Evolutionary conservation across 1,140 invertebrate genomes (phyloP), one percentile per base, ranked within the genome.

Genomic region (Micrasema longulum): DNA sequence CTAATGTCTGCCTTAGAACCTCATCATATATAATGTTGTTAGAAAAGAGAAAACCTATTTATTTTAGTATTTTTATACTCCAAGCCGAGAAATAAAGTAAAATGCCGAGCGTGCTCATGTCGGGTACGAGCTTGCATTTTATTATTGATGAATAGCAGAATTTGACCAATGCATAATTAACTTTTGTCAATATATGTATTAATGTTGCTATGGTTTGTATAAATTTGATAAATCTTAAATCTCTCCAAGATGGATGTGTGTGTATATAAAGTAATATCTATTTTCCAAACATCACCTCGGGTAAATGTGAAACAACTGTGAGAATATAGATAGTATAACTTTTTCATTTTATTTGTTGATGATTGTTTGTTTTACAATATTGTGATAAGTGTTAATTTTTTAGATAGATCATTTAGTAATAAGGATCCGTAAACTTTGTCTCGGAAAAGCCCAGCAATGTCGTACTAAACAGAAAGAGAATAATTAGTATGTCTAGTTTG

Each of bases 361-460:
- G 23, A 26, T 47, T 64, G 26, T 52, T 52, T 52, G 50, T 64
- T 64, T 64, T 64, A 64, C 60, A 64, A 64, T 64, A 64, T 47
- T 64, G 60, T 64, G 60, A 64, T 64, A 64, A 64, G 60, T 47
- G 60, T 64, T 64, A 64, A 64, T 64, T 64, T 64, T 64, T 64
- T 64, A 64, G 43, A 45, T 64, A 64, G 43, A 47, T 35, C 43
- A 64, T 64, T 64, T 64, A 64, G 60, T 10, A 9, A n/a, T 64
- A 64, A 64, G 60, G 11, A 23, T 45, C 41, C 43, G 20, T 38
- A 41, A 43, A 22, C 31, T 62, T 64, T 22, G 20, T 64, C n/a
- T 60, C 16, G 23, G 38, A 62, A 43, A 43, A 62, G 57, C 35
- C 57, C 35, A 43, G 36, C 57, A 62, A 62, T 4, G n/a, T 23